Evolutionary conservation across 2,797 vertebrate genomes (phyloP), one percentile per base, ranked within the genome.

Genomic region (Anguilla obscura): DNA sequence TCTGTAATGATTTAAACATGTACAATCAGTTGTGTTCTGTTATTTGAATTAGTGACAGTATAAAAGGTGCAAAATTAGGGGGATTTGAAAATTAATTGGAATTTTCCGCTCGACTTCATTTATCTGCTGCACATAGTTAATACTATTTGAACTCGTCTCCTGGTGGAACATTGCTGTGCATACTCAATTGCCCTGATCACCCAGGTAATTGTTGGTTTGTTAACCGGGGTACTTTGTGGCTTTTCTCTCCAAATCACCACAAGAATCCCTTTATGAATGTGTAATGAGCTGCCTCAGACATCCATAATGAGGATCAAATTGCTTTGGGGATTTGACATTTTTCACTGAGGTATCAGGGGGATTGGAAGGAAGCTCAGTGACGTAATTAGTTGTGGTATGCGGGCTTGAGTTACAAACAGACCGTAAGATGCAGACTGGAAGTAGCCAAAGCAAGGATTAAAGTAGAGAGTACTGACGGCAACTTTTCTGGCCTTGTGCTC

Each of bases 231-330:
- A 66, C 85, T 91, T 88, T 40, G 79, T 85, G 86, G 87, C 79
- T 85, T 89, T 45, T 90, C 88, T 84, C 83, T 86, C 82, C 88
- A 91, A 89, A 88, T 45, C 76, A 54, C 84, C 87, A 86, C 86
- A 84, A 60, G 66, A 85, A 74, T 85, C 63, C 85, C 88, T 76
- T 88, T 71, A 89, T 86, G 87, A 89, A 91, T 90, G 88, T 82
- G 84, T 16, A 56, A 79, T 83, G 87, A 84, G 86, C 54, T 52
- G 27, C 83, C 63, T 9, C 66, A 88, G 85, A 89, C 85, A 66
- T 86, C 90, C 54, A 60, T 54, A 88, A 85, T 88, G 86, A 90
- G 87, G 66, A 87, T 87, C 89, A 58, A 74, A 86, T 86, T 45
- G 88, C 76, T 54, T 86, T 88, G 33, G 60, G 88, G 88, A 88